phyloP scores from a whole-genome alignment of 1,140 invertebrate species.

The Heliconius melpomene region DNA sequence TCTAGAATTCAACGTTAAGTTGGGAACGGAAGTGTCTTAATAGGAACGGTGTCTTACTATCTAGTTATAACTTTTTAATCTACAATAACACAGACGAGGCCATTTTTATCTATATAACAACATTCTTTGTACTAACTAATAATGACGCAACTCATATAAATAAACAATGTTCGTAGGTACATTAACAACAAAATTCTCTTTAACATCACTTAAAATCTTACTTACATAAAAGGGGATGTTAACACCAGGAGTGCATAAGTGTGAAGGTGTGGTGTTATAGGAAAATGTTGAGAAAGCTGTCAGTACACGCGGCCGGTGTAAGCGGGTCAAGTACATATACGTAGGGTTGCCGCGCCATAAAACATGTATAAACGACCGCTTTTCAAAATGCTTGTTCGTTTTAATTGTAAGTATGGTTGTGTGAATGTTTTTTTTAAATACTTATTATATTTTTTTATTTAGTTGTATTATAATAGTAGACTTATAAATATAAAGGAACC shows the following conservation, averaged over 20 bases:
- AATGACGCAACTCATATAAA: background rate
- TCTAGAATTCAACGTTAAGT: too few relatives aligned
- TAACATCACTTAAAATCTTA: slow-evolving; percentile 13
- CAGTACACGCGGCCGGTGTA: slow-evolving; percentile 31
- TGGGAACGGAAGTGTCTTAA: too few relatives aligned
- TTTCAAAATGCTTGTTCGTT: slow-evolving; percentile 24
- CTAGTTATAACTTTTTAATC: too few relatives aligned
- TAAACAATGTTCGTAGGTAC: background rate
- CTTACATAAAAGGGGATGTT: slow-evolving; percentile 16
- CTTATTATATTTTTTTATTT: background rate
- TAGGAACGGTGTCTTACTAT: too few relatives aligned
- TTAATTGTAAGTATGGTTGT: slow-evolving; percentile 17
- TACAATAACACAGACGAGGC: too few relatives aligned
- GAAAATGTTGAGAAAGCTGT: slow-evolving; percentile 41
- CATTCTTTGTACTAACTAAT: too few relatives aligned
- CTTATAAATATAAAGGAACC: too few relatives aligned
- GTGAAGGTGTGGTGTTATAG: slow-evolving; percentile 34
- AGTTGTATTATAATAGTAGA: too few relatives aligned
- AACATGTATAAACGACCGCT: slow-evolving; percentile 21
- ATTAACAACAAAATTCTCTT: background rate
- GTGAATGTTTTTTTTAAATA: background rate
- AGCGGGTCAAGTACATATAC: slow-evolving; percentile 39
- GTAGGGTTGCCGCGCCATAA: slow-evolving; percentile 31
- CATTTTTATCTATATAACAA: too few relatives aligned
- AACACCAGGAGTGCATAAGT: slow-evolving; percentile 27